Evolutionary conservation across 2,113 vertebrate genomes (phyloP).

Genomic region (Phylloscopus trochiloides): DNA sequence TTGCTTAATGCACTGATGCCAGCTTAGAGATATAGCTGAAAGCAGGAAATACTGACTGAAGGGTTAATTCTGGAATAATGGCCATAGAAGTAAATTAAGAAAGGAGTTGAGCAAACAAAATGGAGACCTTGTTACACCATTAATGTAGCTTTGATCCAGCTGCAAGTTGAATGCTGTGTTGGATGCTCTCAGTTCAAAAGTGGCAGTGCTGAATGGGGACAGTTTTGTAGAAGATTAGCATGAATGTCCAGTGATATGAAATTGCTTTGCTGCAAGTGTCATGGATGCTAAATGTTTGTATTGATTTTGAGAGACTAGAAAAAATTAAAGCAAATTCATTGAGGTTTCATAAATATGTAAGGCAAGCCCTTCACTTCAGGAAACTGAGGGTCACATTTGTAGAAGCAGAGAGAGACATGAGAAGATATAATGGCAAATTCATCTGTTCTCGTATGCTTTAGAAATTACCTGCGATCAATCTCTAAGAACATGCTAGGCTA

Average conservation of each 20-base stretch:
- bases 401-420: neutral
- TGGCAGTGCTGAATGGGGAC: rapidly evolving
- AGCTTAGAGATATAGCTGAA: neutral
- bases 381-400: neutral
- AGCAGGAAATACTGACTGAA: neutral
- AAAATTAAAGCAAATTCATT: neutral
- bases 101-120: neutral
- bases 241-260: neutral
- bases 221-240: neutral
- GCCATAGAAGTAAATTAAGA: neutral
- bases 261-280: neutral
- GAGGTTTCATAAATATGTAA: neutral
- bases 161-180: neutral
- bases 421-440: neutral
- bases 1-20: neutral
- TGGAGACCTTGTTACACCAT: neutral
- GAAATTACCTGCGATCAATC: neutral
- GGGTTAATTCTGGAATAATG: neutral
- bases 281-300: neutral
- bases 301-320: neutral
- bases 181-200: neutral
- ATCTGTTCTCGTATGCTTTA: neutral
- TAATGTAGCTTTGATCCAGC: neutral
- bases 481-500: neutral
- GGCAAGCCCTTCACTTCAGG: neutral